Conservation (phyloP, 2,113 vertebrate species). For the Scophthalmus maximus region DNA sequence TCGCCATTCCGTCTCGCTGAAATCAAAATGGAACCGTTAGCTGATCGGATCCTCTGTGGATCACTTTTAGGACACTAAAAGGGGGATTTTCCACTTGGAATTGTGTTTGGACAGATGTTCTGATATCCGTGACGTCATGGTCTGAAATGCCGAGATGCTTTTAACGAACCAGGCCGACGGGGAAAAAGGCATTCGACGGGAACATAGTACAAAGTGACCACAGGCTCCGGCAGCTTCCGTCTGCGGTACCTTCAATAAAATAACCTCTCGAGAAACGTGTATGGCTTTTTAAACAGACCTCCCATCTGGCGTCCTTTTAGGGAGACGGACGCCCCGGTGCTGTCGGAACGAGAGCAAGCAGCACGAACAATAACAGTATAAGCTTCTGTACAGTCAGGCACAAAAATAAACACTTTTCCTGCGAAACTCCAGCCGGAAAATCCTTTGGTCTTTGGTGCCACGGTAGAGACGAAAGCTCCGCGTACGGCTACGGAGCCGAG, state of each 20-base stretch:
- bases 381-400: slow-evolving; percentile 75
- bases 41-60: neutral
- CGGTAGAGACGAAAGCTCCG: slow-evolving; percentile 17
- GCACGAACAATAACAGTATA: slow-evolving; percentile 48
- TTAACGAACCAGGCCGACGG: slow-evolving; percentile 29
- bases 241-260: slow-evolving; percentile 62
- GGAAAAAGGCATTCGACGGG: slow-evolving; percentile 63
- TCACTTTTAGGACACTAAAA: too few relatives aligned
- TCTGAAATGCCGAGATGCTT: slow-evolving; percentile 37
- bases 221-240: slow-evolving; percentile 22
- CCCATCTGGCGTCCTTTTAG: slow-evolving; percentile 38
- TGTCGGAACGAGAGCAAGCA: slow-evolving; percentile 58
- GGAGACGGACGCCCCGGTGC: neutral
- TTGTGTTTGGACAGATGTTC: neutral
- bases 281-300: slow-evolving; percentile 79
- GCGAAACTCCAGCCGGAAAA: slow-evolving; percentile 35
- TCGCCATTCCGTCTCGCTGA: slow-evolving; percentile 10
- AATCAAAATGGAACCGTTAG: neutral
- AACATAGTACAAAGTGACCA: slow-evolving; percentile 32
- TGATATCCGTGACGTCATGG: neutral
- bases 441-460: slow-evolving; percentile 78
- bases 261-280: slow-evolving; percentile 50
- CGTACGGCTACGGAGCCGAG: too few relatives aligned
- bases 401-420: slow-evolving; percentile 61
- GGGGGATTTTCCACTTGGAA: neutral